Evolutionary conservation across 2,888 invertebrate genomes (phyloP).

Genomic region (Steinernema hermaphroditum): DNA sequence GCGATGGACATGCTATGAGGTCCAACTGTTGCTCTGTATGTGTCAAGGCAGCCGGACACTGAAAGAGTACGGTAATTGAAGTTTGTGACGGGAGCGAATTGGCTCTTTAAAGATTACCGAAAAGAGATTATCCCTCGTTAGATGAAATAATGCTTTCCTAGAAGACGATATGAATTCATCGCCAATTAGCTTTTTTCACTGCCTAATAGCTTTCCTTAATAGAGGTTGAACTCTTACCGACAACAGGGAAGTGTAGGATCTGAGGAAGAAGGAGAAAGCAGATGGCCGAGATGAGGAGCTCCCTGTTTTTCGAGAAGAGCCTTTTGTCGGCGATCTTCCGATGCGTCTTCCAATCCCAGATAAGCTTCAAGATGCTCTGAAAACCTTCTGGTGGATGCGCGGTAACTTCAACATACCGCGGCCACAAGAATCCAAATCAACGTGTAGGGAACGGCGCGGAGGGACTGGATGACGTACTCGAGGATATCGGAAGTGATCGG

Average conservation of each 20-base stretch:
- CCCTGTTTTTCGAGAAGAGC: neutral
- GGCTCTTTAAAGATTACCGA: too few species aligned
- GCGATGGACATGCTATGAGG: too few species aligned
- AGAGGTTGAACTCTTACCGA: neutral
- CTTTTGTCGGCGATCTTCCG: neutral
- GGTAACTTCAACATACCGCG: neutral
- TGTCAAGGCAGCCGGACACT: too few species aligned
- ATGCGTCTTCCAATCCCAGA: conserved; percentile 4
- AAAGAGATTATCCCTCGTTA: too few species aligned
- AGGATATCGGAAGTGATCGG: neutral
- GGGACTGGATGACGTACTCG: neutral
- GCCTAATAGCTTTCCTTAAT: too few species aligned
- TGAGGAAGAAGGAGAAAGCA: neutral
- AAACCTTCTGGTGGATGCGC: neutral
- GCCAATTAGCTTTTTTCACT: too few species aligned
- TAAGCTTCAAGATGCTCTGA: neutral
- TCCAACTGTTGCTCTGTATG: too few species aligned
- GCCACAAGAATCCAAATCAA: neutral
- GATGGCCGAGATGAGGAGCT: neutral
- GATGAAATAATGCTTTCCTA: too few species aligned
- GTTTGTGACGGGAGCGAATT: too few species aligned
- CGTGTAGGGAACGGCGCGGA: neutral
- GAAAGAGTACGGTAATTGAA: too few species aligned
- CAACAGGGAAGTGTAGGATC: neutral
- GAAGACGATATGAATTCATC: too few species aligned